Evolutionary conservation across 2,888 invertebrate species (phyloP).

Genomic region (Zygaena filipendulae): DNA sequence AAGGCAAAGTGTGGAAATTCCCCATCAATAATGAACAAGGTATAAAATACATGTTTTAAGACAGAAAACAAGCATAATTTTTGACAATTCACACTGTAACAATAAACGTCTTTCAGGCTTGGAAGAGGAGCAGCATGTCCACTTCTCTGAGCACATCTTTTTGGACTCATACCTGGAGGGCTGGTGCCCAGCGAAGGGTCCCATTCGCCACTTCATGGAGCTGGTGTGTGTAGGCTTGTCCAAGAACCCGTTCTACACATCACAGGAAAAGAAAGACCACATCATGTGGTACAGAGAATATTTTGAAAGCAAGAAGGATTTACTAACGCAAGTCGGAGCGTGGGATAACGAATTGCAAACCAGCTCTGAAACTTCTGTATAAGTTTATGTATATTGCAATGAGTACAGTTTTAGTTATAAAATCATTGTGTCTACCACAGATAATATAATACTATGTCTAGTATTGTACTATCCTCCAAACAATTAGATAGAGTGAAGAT

Average conservation of each 20-base stretch:
- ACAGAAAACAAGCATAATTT: neutral
- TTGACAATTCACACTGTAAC: too few relatives aligned
- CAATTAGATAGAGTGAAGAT: too few relatives aligned
- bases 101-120: conserved; percentile 60
- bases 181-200: conserved; percentile 93
- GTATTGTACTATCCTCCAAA: too few relatives aligned
- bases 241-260: conserved; percentile 92
- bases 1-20: conserved; percentile 96
- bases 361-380: too few relatives aligned
- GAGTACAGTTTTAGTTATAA: too few relatives aligned
- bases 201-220: conserved; percentile 97
- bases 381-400: too few relatives aligned
- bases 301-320: conserved; percentile 81
- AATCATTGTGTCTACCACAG: too few relatives aligned
- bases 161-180: conserved; percentile 85
- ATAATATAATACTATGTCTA: too few relatives aligned
- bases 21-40: conserved; percentile 98
- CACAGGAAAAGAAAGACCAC: conserved; percentile 87
- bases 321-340: conserved; percentile 75
- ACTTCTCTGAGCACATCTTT: conserved; percentile 96
- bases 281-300: conserved; percentile 93
- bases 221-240: conserved; percentile 92
- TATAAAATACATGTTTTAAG: conserved; percentile 26
- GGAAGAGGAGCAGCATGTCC: conserved; percentile 72
- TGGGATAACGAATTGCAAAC: conserved; percentile 36